Conservation (phyloP, 2,797 vertebrate species). For the Squalus acanthias region DNA sequence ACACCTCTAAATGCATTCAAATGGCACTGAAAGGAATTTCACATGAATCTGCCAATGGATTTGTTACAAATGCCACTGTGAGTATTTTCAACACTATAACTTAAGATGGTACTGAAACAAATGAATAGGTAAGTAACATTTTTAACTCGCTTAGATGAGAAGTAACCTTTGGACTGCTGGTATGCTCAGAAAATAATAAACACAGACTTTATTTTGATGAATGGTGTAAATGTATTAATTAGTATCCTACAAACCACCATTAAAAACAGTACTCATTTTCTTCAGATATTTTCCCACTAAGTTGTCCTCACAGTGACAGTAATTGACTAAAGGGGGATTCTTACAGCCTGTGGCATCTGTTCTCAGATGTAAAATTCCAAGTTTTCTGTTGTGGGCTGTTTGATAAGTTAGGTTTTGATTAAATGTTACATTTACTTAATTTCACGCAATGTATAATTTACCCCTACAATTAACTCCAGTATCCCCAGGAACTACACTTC, state of each 20-base stretch:
- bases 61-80: background rate
- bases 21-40: background rate
- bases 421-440: background rate
- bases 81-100: background rate
- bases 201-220: background rate
- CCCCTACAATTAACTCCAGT: background rate
- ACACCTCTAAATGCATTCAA: background rate
- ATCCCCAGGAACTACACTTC: background rate
- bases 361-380: background rate
- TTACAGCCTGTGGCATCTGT: background rate
- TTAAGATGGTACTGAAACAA: background rate
- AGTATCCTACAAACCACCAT: background rate
- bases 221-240: background rate
- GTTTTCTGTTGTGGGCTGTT: background rate
- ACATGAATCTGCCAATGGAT: background rate
- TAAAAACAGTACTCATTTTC: background rate
- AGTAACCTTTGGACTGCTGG: background rate
- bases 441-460: background rate
- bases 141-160: background rate
- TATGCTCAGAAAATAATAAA: background rate
- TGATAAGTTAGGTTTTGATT: background rate
- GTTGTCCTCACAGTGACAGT: background rate
- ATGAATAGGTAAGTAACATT: background rate
- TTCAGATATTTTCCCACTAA: too few relatives aligned
- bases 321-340: background rate